Conservation (phyloP, 2,888 invertebrate species). For the Tetranychus piercei region DNA sequence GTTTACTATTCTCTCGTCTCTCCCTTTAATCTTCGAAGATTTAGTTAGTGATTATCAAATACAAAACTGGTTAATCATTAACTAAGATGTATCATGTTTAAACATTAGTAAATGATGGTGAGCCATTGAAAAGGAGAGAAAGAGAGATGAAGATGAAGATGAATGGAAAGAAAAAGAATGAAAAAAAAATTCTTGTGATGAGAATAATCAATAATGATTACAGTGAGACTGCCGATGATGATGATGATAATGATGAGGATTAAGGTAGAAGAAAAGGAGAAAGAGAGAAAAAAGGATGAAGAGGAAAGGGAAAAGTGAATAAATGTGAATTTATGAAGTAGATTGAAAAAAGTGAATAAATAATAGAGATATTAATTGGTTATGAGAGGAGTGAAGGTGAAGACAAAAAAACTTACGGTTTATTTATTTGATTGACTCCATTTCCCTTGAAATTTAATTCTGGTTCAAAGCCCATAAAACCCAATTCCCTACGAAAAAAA, state of each 20-base stretch:
- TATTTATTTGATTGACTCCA: background rate
- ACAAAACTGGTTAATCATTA: background rate
- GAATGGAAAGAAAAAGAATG: background rate
- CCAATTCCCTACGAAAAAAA: background rate
- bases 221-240: background rate
- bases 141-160: background rate
- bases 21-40: background rate
- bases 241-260: background rate
- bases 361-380: background rate
- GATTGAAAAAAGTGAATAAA: background rate
- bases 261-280: background rate
- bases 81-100: no score
- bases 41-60: background rate
- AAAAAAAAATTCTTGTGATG: background rate
- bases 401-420: background rate
- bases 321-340: background rate
- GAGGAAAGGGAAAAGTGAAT: background rate
- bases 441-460: background rate
- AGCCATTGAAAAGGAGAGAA: background rate
- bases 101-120: no score
- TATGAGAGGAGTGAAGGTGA: background rate
- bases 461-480: background rate
- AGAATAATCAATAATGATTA: conserved; percentile 1
- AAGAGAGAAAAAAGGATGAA: background rate
- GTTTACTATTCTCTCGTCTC: background rate